Evolutionary conservation across 2,888 invertebrate genomes (phyloP).

Genomic region (Drosophila stalkeri): DNA sequence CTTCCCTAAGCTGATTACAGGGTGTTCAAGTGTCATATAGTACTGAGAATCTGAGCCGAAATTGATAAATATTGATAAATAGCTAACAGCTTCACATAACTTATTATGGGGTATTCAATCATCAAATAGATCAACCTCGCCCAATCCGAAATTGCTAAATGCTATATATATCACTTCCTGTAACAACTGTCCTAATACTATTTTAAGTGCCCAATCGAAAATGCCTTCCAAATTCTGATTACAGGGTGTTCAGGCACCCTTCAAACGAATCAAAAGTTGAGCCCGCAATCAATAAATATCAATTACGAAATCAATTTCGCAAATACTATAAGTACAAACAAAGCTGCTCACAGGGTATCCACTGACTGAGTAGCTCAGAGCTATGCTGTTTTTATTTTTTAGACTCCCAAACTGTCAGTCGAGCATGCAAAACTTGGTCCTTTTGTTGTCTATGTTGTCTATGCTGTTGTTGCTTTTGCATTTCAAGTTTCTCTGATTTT

Average conservation of each 20-base stretch:
- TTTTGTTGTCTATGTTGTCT: slow-evolving; percentile 35
- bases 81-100: no score
- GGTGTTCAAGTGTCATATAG: background rate
- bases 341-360: slow-evolving; percentile 7
- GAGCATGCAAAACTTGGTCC: slow-evolving; percentile 55
- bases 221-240: background rate
- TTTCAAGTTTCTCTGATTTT: slow-evolving; percentile 3
- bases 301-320: background rate
- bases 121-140: background rate
- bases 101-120: background rate
- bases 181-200: background rate
- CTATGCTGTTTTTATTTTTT: slow-evolving; percentile 25
- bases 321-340: background rate
- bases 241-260: background rate
- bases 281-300: background rate
- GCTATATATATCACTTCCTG: background rate
- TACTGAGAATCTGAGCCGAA: no score
- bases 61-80: no score
- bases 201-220: background rate
- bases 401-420: slow-evolving; percentile 10
- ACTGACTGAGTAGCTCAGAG: background rate
- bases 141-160: background rate
- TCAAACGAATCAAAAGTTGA: background rate
- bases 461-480: slow-evolving; percentile 6
- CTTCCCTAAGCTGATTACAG: background rate